Conservation (phyloP, 2,797 vertebrate species). For the Takifugu ocellatus region DNA sequence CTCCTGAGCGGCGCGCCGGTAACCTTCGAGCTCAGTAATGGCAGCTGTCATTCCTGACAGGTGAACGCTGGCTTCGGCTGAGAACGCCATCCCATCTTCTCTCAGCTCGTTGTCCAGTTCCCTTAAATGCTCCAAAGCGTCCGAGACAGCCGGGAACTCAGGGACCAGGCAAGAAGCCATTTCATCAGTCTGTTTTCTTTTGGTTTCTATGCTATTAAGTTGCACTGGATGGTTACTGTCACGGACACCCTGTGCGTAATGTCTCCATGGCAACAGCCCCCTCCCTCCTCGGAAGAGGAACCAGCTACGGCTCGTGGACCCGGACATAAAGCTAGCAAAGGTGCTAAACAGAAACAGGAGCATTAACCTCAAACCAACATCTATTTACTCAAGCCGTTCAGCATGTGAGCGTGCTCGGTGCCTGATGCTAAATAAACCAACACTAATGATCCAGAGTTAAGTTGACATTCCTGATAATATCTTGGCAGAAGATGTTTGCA, state of each 20-base stretch:
- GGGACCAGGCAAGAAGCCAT: conserved; percentile 67
- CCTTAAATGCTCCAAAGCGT: conserved; percentile 64
- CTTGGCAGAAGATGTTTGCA: too few relatives aligned
- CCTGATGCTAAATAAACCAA: too few relatives aligned
- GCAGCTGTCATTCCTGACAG: conserved; percentile 71
- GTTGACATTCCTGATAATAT: too few relatives aligned
- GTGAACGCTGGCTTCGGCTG: conserved; percentile 68
- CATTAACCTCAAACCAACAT: background rate
- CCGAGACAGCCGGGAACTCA: conserved; percentile 64
- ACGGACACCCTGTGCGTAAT: conserved; percentile 1
- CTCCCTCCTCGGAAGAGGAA: background rate
- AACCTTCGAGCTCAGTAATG: conserved; percentile 76
- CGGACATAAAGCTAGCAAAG: background rate
- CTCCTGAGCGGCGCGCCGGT: conserved; percentile 70
- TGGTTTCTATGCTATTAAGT: background rate
- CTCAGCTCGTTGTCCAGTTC: conserved; percentile 73
- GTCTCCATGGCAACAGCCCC: conserved; percentile 40
- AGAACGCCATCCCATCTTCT: conserved; percentile 66
- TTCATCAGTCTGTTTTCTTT: background rate
- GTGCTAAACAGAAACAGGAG: background rate
- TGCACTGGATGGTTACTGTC: background rate
- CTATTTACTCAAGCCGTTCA: background rate
- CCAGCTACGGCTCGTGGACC: conserved; percentile 38
- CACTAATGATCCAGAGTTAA: too few relatives aligned
- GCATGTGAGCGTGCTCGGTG: too few relatives aligned